Percentiles rank a stretch among this genome's conserved stretches.
These are phyloP conservation scores for Thunnus maccoyii DNA, from an alignment of 2,113 vertebrate genomes.

Conservation along the genomic window DNA sequence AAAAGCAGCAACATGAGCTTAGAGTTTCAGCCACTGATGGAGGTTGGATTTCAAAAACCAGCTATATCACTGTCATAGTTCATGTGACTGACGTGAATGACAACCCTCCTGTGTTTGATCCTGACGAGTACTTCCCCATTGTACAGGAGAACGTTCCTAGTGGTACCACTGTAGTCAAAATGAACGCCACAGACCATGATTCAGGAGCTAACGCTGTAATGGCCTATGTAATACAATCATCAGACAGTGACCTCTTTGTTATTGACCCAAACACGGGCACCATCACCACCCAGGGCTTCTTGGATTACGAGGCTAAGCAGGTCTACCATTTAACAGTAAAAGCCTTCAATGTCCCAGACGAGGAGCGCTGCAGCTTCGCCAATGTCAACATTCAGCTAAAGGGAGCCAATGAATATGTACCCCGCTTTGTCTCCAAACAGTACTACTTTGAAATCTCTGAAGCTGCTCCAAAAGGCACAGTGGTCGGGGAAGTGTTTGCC, in stretches of 20 bases:
- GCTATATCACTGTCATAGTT: constrained; percentile 90
- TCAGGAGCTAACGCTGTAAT: constrained; percentile 92
- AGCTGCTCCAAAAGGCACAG: constrained; percentile 90
- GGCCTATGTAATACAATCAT: constrained; percentile 93
- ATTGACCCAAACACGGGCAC: constrained; percentile 96
- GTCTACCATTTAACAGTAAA: constrained; percentile 95
- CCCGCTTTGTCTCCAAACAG: constrained; percentile 96
- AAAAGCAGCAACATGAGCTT: constrained; percentile 89
- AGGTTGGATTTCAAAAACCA: constrained; percentile 94
- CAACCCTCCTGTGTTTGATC: constrained; percentile 91
- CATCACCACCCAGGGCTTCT: constrained; percentile 97
- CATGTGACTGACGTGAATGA: constrained; percentile 94
- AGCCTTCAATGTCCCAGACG: constrained; percentile 97
- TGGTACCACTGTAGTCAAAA: constrained; percentile 93
- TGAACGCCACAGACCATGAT: constrained; percentile 92
- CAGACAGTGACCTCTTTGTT: constrained; percentile 97
- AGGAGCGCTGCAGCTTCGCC: constrained; percentile 95
- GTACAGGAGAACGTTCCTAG: constrained; percentile 97
- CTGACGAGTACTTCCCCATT: constrained; percentile 91
- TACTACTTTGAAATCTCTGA: constrained; percentile 98
- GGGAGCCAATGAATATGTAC: constrained; percentile 98
- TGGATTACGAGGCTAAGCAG: constrained; percentile 97
- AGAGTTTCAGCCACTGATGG: constrained; percentile 91
- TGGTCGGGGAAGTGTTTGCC: constrained; percentile 96
- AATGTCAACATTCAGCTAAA: constrained; percentile 92